These are phyloP conservation scores for Epizoanthus rinbou DNA, from an alignment of 92 coral and sea anemone species.

Conservation along the genomic window DNA sequence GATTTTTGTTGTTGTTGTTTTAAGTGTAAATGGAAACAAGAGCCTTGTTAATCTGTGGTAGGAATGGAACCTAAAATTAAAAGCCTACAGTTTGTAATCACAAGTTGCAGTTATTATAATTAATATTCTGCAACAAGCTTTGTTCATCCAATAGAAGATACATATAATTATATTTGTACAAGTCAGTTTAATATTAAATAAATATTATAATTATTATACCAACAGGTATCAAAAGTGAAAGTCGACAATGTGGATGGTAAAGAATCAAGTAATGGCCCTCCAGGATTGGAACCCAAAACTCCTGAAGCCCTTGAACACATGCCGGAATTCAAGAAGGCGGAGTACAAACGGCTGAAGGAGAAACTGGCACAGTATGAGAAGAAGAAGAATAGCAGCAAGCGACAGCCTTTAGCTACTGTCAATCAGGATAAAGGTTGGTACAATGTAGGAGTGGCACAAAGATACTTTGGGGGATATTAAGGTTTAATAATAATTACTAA, in stretches of 20 bases:
- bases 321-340: conserved; percentile 85
- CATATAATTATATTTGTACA: too few relatives aligned
- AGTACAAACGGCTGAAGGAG: conserved; percentile 83
- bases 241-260: conserved; percentile 1
- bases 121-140: too few relatives aligned
- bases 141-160: too few relatives aligned
- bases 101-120: too few relatives aligned
- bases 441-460: too few relatives aligned
- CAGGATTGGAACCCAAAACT: conserved; percentile 69
- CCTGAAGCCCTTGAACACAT: conserved; percentile 92
- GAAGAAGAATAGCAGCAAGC: conserved; percentile 38
- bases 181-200: too few relatives aligned
- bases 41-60: too few relatives aligned
- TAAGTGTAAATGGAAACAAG: too few relatives aligned
- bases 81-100: background rate
- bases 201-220: background rate
- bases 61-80: background rate
- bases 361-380: conserved; percentile 84
- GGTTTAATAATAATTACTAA: too few relatives aligned
- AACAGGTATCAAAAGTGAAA: conserved; percentile 31
- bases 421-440: conserved; percentile 81
- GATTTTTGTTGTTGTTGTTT: too few relatives aligned
- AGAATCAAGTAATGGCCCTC: background rate
- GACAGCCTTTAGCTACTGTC: conserved; percentile 73
- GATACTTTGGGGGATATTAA: too few relatives aligned